phyloP scores from a whole-genome alignment of 2,113 vertebrate genomes.

The Zosterops lateralis region DNA sequence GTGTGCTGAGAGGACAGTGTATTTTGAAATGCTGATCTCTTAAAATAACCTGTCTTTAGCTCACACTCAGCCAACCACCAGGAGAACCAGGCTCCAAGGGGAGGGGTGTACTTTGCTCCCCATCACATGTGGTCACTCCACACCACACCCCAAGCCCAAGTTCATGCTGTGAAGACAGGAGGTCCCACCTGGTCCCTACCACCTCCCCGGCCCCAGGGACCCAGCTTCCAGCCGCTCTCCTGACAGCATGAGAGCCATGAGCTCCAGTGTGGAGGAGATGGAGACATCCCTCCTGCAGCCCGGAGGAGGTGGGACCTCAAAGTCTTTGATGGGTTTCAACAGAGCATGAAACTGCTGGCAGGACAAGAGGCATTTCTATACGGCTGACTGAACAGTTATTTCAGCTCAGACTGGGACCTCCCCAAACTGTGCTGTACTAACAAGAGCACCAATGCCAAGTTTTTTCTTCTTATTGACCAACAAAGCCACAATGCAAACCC shows the following conservation, averaged over 20 bases:
- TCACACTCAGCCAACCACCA: not conserved
- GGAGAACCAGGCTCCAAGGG: accelerated
- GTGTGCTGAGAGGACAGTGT: accelerated
- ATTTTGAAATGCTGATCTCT: not conserved
- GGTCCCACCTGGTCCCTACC: not conserved
- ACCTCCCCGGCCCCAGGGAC: not conserved
- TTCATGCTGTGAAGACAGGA: not conserved
- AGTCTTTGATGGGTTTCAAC: not conserved
- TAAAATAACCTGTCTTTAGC: not conserved
- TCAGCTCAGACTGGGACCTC: not conserved
- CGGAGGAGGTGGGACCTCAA: not conserved
- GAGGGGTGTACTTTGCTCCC: accelerated
- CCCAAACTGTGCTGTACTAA: not conserved
- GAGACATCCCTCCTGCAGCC: accelerated
- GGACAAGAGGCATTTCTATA: not conserved
- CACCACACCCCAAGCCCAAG: not conserved
- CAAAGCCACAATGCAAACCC: not conserved
- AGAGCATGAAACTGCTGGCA: not conserved
- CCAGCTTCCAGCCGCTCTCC: accelerated
- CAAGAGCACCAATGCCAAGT: not conserved
- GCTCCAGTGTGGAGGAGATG: accelerated
- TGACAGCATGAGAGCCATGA: accelerated
- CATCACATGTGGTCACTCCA: not conserved
- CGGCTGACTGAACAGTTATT: not conserved
- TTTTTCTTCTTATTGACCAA: not conserved